Percentiles rank a stretch among this genome's conserved stretches.
These are phyloP conservation scores for Callithrix jacchus DNA, from an alignment of 2,113 vertebrate genomes.

Conservation along the genomic window DNA sequence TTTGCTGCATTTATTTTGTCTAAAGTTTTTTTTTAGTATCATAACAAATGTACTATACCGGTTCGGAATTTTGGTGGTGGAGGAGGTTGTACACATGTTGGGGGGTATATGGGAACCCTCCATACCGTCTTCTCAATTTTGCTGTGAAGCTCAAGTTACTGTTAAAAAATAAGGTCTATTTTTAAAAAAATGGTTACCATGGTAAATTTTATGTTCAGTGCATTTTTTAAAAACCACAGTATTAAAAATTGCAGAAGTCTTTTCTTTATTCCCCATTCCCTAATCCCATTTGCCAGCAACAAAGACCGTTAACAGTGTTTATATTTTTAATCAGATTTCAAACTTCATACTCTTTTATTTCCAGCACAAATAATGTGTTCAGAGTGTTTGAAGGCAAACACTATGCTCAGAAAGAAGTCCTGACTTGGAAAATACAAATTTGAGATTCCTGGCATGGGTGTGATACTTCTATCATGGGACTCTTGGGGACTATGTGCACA, in stretches of 20 bases:
- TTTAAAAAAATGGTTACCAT: neutral
- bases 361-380: neutral
- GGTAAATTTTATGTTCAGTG: neutral
- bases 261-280: neutral
- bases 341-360: neutral
- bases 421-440: neutral
- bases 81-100: neutral
- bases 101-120: neutral
- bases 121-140: neutral
- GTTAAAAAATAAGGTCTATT: neutral
- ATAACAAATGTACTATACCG: neutral
- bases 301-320: neutral
- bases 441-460: neutral
- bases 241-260: neutral
- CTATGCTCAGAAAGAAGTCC: neutral
- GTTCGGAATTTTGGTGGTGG: neutral
- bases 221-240: neutral
- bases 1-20: neutral
- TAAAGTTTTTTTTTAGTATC: neutral
- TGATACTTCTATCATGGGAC: neutral
- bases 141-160: neutral
- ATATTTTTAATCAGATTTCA: conserved; percentile 2
- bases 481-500: neutral
- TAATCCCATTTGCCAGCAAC: neutral
- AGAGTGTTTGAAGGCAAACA: neutral